Evolutionary conservation across 2,888 invertebrate genomes (phyloP).

Genomic region (Camponotus fellah): DNA sequence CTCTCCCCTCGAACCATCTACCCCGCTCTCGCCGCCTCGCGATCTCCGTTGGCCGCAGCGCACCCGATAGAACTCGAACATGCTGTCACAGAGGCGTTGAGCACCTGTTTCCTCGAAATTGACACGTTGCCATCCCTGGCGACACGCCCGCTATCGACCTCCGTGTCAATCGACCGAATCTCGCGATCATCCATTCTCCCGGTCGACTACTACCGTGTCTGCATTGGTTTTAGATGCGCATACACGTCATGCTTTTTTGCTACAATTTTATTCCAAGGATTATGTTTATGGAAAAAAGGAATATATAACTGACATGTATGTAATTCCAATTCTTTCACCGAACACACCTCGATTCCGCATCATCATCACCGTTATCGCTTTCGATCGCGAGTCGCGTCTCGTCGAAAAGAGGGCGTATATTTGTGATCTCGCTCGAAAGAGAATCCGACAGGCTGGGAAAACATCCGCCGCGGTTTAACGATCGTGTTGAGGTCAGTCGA

Average conservation of each 20-base stretch:
- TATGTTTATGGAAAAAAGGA: too few relatives aligned
- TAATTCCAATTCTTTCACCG: not conserved
- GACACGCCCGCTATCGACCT: conserved; percentile 77
- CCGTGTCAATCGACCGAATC: conserved; percentile 75
- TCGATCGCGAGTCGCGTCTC: conserved; percentile 32
- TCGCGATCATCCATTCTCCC: conserved; percentile 74
- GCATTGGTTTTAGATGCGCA: conserved; percentile 40
- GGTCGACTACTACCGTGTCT: conserved; percentile 55
- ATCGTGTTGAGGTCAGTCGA: conserved; percentile 77
- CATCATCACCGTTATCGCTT: conserved; percentile 21
- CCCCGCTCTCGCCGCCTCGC: conserved; percentile 25
- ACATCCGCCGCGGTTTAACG: conserved; percentile 72
- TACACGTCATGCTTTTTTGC: not conserved
- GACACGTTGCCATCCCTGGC: conserved; percentile 81
- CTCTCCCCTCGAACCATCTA: not conserved
- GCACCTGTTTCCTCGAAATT: conserved; percentile 84
- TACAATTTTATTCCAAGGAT: not conserved
- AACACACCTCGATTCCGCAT: not conserved
- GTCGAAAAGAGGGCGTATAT: not conserved
- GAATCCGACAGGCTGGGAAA: conserved; percentile 63
- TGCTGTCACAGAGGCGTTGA: conserved; percentile 84
- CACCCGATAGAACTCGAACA: conserved; percentile 80
- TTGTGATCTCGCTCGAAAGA: conserved; percentile 38
- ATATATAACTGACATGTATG: not conserved
- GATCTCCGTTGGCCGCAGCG: conserved; percentile 70